A percentile compares a stretch with the other conserved stretches of the same genome.
Evolutionary conservation across 2,888 invertebrate genomes (phyloP).

Genomic region (Artemia sinica): DNA sequence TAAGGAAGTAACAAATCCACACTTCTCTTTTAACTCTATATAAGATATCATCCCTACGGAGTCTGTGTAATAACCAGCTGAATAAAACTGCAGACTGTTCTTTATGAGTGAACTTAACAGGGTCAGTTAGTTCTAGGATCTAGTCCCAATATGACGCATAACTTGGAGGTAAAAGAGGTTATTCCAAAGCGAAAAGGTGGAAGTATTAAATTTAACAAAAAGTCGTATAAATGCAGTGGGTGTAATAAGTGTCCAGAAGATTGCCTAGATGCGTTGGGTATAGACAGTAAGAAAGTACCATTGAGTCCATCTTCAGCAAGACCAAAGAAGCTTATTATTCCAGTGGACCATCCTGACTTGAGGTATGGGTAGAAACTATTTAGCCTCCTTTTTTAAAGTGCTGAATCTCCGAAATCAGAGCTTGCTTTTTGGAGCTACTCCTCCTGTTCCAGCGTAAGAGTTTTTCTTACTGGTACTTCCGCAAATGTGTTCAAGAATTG

Average conservation of each 20-base stretch:
- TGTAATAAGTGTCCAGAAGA: slow-evolving; percentile 5
- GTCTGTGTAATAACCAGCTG: too few relatives aligned
- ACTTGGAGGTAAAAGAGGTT: background rate
- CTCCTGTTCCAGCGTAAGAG: too few relatives aligned
- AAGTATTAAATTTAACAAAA: background rate
- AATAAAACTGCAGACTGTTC: too few relatives aligned
- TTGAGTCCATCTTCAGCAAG: slow-evolving; percentile 2
- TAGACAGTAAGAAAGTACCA: background rate
- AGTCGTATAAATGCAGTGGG: background rate
- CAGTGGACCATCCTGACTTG: slow-evolving; percentile 6
- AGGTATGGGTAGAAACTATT: background rate
- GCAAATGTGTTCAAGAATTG: too few relatives aligned
- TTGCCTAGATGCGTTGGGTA: background rate
- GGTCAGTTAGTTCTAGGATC: background rate
- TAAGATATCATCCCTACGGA: too few relatives aligned
- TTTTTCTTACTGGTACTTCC: too few relatives aligned
- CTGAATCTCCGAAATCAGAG: too few relatives aligned
- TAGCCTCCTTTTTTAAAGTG: too few relatives aligned
- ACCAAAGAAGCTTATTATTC: background rate
- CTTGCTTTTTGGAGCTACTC: too few relatives aligned
- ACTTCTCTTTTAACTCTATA: too few relatives aligned
- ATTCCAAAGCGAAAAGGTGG: background rate
- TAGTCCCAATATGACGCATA: background rate
- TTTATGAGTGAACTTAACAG: too few relatives aligned
- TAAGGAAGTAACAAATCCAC: too few relatives aligned